Conservation (phyloP, 2,888 invertebrate genomes). For the Meteorus colon region DNA sequence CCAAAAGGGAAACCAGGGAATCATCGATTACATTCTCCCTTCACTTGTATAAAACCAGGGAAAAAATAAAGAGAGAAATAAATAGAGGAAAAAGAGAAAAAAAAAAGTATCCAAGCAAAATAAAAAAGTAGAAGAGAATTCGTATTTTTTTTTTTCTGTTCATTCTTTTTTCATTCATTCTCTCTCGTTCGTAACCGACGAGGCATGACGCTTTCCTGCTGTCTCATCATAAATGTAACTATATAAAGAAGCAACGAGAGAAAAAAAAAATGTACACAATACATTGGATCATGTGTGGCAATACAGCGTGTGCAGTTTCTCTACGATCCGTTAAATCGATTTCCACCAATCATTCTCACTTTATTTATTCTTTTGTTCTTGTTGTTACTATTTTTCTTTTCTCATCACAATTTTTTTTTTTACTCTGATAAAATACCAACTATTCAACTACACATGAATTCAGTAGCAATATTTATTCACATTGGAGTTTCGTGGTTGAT, state of each 20-base stretch:
- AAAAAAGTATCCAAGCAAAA: constrained; percentile 6
- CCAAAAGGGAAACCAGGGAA: constrained; percentile 41
- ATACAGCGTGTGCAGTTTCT: constrained; percentile 10
- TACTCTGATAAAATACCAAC: neutral
- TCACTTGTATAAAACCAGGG: constrained; percentile 14
- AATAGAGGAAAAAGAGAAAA: constrained; percentile 12
- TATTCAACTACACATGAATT: neutral
- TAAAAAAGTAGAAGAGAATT: constrained; percentile 46
- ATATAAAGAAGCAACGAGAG: constrained; percentile 35
- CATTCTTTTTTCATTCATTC: constrained; percentile 39
- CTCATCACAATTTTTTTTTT: neutral
- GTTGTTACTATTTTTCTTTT: neutral
- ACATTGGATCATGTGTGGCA: constrained; percentile 33
- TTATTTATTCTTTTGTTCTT: neutral
- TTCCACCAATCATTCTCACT: constrained; percentile 40
- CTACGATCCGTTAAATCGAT: constrained; percentile 42
- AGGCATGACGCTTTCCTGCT: constrained; percentile 55
- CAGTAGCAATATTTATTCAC: neutral
- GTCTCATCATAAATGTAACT: constrained; percentile 50
- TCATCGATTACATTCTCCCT: constrained; percentile 54
- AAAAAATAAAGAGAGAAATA: constrained; percentile 23
- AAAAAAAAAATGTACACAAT: constrained; percentile 33
- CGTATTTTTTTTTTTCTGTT: constrained; percentile 46
- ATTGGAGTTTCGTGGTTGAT: neutral
- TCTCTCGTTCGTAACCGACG: constrained; percentile 49